Base-by-base conservation (phyloP, 2,113 vertebrate species). In the Leptobrachium leishanense region DNA sequence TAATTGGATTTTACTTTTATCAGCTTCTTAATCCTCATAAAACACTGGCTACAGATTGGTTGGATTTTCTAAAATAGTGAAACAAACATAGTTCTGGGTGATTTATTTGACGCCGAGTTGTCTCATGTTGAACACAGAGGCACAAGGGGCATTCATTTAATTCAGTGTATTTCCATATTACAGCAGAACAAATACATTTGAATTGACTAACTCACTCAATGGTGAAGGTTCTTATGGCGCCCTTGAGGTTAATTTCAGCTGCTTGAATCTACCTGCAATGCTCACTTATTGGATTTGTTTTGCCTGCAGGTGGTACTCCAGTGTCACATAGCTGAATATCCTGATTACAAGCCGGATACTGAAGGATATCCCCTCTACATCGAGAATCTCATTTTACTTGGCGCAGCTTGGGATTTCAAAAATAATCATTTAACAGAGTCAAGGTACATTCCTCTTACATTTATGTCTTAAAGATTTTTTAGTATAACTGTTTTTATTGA, bases 361-460 rank as follows among this genome's bases (percentile, higher is more conserved):
- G 73, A 82, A 53, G 40, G 57, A 67, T 74, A 74, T 82, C 4
- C 65, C 12, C 63, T 82, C 39, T 74, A 53, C 42, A 64, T 79
- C 7, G 46, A 74, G 66, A 72, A 65, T 6, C 65, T 75, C 13
- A 43, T 78, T 15, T 74, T 82, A 69, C 72, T 75, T 5, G 76
- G 76, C 39, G 81, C 81, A 53, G 59, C 43, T 2, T 82, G 81
- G 81, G 81, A 82, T 79, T 79, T 79, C 11, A 65, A 68, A 62
- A 55, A 50, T 63, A 82, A 74, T 53, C 6, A 46, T 15, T 43
- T 82, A 40, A 68, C 13, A 31, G 70, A 82, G 43, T 67, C 81
- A 67, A 82, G 81, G 81, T 82, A 59, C 10, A 15, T 13, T 12
- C 55, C 9, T 59, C 11, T 59, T 13, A 12, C 13, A 11, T 13